Percentiles rank a stretch among this genome's conserved stretches.
Evolutionary conservation across 1,140 invertebrate genomes (phyloP).

Genomic region (Asobara japonica): DNA sequence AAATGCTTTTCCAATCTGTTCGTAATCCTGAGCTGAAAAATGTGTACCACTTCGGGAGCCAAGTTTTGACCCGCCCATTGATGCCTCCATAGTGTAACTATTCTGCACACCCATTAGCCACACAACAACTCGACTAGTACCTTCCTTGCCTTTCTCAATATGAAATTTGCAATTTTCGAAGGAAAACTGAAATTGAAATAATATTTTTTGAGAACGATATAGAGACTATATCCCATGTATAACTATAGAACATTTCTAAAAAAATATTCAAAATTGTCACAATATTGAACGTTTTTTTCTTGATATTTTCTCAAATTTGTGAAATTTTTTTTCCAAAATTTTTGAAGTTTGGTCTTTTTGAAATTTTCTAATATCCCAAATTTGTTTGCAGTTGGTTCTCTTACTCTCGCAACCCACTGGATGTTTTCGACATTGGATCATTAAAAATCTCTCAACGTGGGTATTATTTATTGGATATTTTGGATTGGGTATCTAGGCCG

Average conservation of each 20-base stretch:
- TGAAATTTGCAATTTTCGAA: conserved; percentile 95
- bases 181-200: conserved; percentile 78
- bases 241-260: no score
- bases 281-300: no score
- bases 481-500: no score
- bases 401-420: no score
- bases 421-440: no score
- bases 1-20: conserved; percentile 86
- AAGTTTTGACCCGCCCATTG: conserved; percentile 87
- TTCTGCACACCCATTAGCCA: conserved; percentile 95
- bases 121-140: conserved; percentile 90
- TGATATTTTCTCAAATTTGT: background rate
- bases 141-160: conserved; percentile 91
- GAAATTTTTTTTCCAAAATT: no score
- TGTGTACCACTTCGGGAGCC: conserved; percentile 86
- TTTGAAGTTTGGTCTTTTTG: background rate
- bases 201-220: no score
- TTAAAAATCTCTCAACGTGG: no score
- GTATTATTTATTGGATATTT: no score
- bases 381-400: no score
- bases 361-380: no score
- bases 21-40: conserved; percentile 83
- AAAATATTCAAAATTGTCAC: background rate
- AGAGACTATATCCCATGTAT: no score
- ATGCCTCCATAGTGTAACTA: conserved; percentile 95